Percentiles rank a stretch among this genome's conserved stretches.
These are phyloP conservation scores for Harpegnathos saltator DNA, from an alignment of 1,140 invertebrate genomes.

Conservation along the genomic window DNA sequence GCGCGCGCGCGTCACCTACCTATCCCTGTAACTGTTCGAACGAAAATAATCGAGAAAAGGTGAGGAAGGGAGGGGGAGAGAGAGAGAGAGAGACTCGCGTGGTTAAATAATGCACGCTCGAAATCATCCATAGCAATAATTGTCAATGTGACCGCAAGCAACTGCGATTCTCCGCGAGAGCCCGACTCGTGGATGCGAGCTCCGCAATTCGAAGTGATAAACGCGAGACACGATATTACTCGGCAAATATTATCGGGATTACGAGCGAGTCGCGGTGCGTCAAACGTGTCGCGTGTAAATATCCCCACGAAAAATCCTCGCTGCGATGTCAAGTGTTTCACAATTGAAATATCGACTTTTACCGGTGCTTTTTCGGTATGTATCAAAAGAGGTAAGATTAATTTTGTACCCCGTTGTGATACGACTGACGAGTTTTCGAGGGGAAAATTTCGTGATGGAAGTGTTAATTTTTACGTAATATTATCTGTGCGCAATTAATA, in stretches of 20 bases:
- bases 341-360: neutral
- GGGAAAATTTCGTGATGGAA: too few species aligned
- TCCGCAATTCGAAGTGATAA: constrained; percentile 22
- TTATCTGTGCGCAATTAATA: too few species aligned
- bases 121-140: constrained; percentile 33
- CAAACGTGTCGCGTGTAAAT: neutral
- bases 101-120: constrained; percentile 34
- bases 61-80: neutral
- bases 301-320: neutral
- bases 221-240: constrained; percentile 8
- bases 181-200: neutral
- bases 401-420: too few species aligned
- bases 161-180: constrained; percentile 12
- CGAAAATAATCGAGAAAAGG: constrained; percentile 25
- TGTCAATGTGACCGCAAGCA: neutral
- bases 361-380: neutral
- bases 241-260: constrained; percentile 11
- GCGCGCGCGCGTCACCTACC: constrained; percentile 7
- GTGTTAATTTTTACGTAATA: too few species aligned
- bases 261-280: neutral
- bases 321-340: neutral
- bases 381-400: neutral
- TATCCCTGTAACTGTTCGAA: constrained; percentile 31
- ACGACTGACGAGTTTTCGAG: too few species aligned
- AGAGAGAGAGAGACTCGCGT: constrained; percentile 3